These are phyloP conservation scores for Myrmecophaga tridactyla DNA, from an alignment of 2,113 vertebrate genomes.

Conservation along the genomic window DNA sequence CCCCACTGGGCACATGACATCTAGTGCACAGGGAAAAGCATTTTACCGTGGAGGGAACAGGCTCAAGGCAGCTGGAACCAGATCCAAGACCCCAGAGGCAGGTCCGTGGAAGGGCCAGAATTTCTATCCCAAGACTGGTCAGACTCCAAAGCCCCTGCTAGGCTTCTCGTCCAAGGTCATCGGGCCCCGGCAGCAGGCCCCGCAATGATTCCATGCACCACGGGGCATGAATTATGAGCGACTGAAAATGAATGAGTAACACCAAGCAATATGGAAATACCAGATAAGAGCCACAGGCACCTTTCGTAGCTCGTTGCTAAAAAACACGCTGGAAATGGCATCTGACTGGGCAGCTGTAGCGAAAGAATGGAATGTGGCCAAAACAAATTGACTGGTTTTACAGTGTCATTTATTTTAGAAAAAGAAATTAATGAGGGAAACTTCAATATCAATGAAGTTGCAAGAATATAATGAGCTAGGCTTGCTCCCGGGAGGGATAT, in stretches of 20 bases:
- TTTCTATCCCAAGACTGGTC: background rate
- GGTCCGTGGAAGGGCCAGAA: background rate
- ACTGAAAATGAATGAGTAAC: background rate
- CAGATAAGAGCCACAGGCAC: background rate
- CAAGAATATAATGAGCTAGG: conserved; percentile 19
- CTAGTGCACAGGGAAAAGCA: background rate
- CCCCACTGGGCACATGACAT: background rate
- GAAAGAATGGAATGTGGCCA: conserved; percentile 26
- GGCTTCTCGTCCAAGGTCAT: background rate
- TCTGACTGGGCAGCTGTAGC: background rate
- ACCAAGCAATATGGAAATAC: background rate
- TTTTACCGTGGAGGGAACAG: background rate
- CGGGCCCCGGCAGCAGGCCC: background rate
- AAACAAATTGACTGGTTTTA: conserved; percentile 51
- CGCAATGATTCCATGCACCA: background rate
- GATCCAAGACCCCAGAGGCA: background rate
- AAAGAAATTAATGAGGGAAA: conserved; percentile 53
- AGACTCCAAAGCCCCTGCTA: background rate
- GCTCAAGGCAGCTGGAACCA: background rate
- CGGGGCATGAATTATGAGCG: background rate
- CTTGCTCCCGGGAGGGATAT: background rate
- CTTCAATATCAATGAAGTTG: conserved; percentile 57
- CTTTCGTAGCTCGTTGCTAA: background rate
- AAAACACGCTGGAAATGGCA: background rate
- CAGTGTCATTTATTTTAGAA: conserved; percentile 61